These are phyloP conservation scores for Drosophila sordidula DNA, from an alignment of 2,888 invertebrate genomes.

Conservation along the genomic window DNA sequence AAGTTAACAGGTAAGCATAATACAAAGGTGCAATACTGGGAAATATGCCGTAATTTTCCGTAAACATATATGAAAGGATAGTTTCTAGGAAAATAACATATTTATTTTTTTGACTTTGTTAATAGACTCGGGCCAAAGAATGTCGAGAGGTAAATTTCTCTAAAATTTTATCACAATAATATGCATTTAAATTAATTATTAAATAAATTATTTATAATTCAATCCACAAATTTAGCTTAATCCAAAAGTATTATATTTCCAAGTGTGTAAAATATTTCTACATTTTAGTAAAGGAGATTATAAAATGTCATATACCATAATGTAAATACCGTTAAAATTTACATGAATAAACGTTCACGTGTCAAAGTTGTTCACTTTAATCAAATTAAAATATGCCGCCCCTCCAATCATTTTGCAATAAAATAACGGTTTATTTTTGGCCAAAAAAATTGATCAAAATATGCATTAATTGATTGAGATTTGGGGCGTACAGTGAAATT, in stretches of 20 bases:
- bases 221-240: too few relatives aligned
- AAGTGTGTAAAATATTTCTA: background rate
- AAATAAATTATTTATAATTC: too few relatives aligned
- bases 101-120: too few relatives aligned
- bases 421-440: slow-evolving; percentile 6
- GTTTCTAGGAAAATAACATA: too few relatives aligned
- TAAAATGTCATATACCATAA: background rate
- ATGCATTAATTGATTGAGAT: slow-evolving; percentile 44
- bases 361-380: slow-evolving; percentile 57
- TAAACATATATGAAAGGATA: too few relatives aligned
- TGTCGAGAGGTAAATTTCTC: too few relatives aligned
- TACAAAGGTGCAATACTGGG: background rate
- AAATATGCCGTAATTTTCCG: background rate
- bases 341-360: slow-evolving; percentile 43
- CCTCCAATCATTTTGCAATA: slow-evolving; percentile 4
- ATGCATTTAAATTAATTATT: too few relatives aligned
- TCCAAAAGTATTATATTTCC: background rate
- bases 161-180: too few relatives aligned
- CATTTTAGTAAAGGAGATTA: background rate
- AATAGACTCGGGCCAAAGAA: too few relatives aligned
- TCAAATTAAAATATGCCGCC: slow-evolving; percentile 59
- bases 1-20: background rate
- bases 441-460: background rate
- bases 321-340: background rate
- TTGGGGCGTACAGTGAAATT: slow-evolving; percentile 6